Conservation (phyloP, 2,797 vertebrate genomes). For the Ispidina picta region DNA sequence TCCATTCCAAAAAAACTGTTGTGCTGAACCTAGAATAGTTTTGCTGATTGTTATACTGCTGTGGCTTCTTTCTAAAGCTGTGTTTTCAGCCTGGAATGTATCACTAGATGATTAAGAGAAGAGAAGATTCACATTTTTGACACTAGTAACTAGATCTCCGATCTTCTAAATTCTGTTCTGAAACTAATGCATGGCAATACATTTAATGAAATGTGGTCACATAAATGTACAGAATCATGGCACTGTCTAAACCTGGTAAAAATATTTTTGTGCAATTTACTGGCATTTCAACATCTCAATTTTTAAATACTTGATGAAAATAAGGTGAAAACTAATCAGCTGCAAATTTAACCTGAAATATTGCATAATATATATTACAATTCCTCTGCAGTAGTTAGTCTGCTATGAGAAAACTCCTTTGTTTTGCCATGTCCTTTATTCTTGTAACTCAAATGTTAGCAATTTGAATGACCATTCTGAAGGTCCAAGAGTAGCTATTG, state of each 20-base stretch:
- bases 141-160: neutral
- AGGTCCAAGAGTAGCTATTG: neutral
- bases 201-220: neutral
- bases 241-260: neutral
- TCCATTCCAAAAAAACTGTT: neutral
- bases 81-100: slow-evolving; percentile 26
- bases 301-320: neutral
- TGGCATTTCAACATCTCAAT: neutral
- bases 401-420: neutral
- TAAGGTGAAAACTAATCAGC: neutral
- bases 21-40: slow-evolving; percentile 52
- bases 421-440: neutral
- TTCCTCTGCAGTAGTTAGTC: neutral
- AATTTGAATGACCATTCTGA: neutral
- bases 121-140: slow-evolving; percentile 3
- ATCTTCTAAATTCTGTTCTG: neutral
- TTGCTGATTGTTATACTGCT: slow-evolving; percentile 1
- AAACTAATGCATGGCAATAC: neutral
- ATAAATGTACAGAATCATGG: neutral
- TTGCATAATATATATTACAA: neutral
- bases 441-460: neutral
- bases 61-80: slow-evolving; percentile 50
- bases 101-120: slow-evolving; percentile 24
- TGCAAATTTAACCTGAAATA: neutral
- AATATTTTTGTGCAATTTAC: neutral